A percentile compares a stretch with the other conserved stretches of the same genome.
phyloP scores from a whole-genome alignment of 2,888 invertebrate genomes.

The Acronicta aceris region DNA sequence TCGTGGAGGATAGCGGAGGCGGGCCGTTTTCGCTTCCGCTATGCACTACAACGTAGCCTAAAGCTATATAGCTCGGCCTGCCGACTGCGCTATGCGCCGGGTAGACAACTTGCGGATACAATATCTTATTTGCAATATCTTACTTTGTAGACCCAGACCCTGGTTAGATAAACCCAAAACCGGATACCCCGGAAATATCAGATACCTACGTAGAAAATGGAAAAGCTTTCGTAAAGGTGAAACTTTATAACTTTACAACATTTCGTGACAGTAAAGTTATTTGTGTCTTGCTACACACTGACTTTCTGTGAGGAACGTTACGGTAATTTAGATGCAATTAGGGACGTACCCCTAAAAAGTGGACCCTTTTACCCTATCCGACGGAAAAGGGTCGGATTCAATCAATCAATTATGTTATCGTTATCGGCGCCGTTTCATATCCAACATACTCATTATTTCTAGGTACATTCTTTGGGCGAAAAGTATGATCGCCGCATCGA shows the following conservation, averaged over 20 bases:
- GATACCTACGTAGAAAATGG: background rate
- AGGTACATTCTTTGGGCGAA: no score
- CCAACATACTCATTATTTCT: background rate
- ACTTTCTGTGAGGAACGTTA: background rate
- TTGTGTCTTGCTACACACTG: background rate
- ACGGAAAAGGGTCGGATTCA: constrained; percentile 8
- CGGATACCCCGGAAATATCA: background rate
- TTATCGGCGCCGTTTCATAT: constrained; percentile 1
- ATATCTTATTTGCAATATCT: constrained; percentile 3
- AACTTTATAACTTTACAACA: background rate
- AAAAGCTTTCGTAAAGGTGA: background rate
- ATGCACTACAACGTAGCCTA: background rate
- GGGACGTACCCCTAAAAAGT: constrained; percentile 6
- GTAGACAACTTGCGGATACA: background rate
- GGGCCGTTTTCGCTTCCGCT: no score
- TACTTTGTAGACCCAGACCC: background rate
- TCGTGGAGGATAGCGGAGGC: no score
- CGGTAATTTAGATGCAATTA: background rate
- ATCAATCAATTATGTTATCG: constrained; percentile 16
- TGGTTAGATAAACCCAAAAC: background rate
- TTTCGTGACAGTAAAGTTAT: background rate
- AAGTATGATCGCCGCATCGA: no score
- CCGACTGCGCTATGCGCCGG: background rate
- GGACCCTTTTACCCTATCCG: constrained; percentile 4
- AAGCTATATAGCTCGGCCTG: background rate